Percentiles rank a stretch among this genome's conserved stretches.
phyloP scores from a whole-genome alignment of 2,888 invertebrate genomes.

The Euplagia quadripunctaria region DNA sequence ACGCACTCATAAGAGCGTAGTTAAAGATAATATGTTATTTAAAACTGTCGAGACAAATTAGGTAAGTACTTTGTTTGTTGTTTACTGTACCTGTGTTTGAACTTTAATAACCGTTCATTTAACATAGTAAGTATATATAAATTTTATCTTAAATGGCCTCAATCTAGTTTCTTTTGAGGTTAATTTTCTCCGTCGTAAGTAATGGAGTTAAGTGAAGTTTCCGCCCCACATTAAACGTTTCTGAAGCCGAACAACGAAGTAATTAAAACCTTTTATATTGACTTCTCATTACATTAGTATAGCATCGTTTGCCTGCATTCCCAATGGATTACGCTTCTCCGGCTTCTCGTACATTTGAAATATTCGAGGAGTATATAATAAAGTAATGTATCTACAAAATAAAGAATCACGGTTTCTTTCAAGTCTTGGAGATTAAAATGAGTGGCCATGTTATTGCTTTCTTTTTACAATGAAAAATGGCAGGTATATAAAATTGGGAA shows the following conservation, averaged over 20 bases:
- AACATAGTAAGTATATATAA: not conserved
- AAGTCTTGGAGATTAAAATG: too few species aligned
- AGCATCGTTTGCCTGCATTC: not conserved
- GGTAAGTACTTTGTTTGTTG: not conserved
- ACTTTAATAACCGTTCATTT: not conserved
- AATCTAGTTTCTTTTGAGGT: constrained; percentile 16
- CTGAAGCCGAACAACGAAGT: constrained; percentile 60
- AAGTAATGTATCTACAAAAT: too few species aligned
- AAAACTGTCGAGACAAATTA: not conserved
- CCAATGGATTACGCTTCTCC: not conserved
- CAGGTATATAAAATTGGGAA: too few species aligned
- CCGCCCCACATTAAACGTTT: constrained; percentile 52
- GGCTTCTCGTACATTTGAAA: not conserved
- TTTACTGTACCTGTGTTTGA: constrained; percentile 1
- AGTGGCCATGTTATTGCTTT: too few species aligned
- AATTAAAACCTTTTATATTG: constrained; percentile 43
- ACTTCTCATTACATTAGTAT: constrained; percentile 19
- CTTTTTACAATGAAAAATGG: too few species aligned
- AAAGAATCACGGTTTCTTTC: too few species aligned
- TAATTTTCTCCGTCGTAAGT: constrained; percentile 55
- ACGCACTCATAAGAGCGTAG: not conserved
- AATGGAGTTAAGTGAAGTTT: constrained; percentile 78
- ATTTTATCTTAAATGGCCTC: constrained; percentile 10
- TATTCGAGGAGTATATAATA: not conserved
- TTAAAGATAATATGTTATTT: not conserved